Percentiles rank a stretch among this genome's conserved stretches.
Conservation (phyloP, 2,888 invertebrate species). For the Synanthedon vespiformis region DNA sequence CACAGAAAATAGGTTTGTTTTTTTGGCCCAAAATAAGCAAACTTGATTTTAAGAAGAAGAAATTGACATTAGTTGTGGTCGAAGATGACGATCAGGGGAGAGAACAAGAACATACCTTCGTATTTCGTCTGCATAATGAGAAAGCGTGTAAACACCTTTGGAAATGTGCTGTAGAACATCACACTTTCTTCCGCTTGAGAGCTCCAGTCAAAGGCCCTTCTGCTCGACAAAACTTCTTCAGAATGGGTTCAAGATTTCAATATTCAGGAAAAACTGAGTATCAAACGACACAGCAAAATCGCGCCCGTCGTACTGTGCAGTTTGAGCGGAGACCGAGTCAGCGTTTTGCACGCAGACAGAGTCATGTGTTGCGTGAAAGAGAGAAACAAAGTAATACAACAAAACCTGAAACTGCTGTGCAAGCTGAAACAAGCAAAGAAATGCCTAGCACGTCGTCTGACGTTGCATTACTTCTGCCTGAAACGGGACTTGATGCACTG, state of each 20-base stretch:
- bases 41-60: conserved; percentile 97
- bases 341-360: conserved; percentile 92
- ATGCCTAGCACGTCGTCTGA: conserved; percentile 42
- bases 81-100: conserved; percentile 98
- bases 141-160: conserved; percentile 99
- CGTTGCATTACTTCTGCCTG: conserved; percentile 20
- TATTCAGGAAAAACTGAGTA: conserved; percentile 97
- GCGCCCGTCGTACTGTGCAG: conserved; percentile 92
- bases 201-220: conserved; percentile 90
- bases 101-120: conserved; percentile 98
- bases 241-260: conserved; percentile 98
- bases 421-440: conserved; percentile 33
- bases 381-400: conserved; percentile 67
- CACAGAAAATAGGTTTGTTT: conserved; percentile 97
- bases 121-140: conserved; percentile 94
- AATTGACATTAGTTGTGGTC: conserved; percentile 95
- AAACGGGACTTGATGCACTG: conserved; percentile 33
- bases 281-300: conserved; percentile 92
- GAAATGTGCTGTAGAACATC: conserved; percentile 99
- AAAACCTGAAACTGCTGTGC: conserved; percentile 34
- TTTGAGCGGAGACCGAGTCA: conserved; percentile 98
- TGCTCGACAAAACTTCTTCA: conserved; percentile 94
- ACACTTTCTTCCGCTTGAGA: conserved; percentile 96
- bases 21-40: conserved; percentile 99
- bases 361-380: conserved; percentile 85